Evolutionary conservation across 1,140 invertebrate genomes (phyloP), one percentile per base, ranked within the genome.

Genomic region (Bombus superbus): DNA sequence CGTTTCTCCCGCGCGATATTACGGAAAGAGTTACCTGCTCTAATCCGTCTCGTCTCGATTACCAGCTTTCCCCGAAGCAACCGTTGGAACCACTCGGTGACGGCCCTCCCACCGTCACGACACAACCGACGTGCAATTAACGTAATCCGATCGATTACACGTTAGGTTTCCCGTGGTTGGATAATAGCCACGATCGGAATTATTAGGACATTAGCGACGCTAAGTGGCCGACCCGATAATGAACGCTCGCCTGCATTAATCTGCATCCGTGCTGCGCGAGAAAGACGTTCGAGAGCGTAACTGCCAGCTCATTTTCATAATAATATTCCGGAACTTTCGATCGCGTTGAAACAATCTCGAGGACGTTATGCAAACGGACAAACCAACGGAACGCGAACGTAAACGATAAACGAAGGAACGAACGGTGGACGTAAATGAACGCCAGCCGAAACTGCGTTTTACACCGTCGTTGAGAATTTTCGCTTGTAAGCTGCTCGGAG

Each of bases 71-170:
- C 47, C n/a, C 18, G 25, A 53, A 53, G 47, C 47, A 53, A 18
- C 47, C 47, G 47, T 18, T 13, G 47, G 18, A 53, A 53, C 47
- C 47, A 22, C 1, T 22, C 47, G 47, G 6, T 53, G 18, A 22
- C 5, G 47, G 18, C 18, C 25, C 57, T 44, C 62, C 66, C 25
- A 22, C 8, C 72, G 47, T 38, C 5, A 53, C 40, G 9, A n/a
- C 38, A 47, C 59, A 62, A n/a, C 59, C 28, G 28, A n/a, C 59
- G 35, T 57, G 69, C 69, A 85, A 85, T 81, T 81, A 85, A 85
- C 68, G 77, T 76, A 68, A 83, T 69, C 35, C 64, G 74, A 66
- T 68, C 53, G 77, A 85, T 85, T 85, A 64, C n/a, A 79, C 64
- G 66, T 28, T 72, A 35, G 47, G 38, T 79, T 28, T 72, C 42